Conservation (phyloP, 2,113 vertebrate genomes). For the Probosciger aterrimus region DNA sequence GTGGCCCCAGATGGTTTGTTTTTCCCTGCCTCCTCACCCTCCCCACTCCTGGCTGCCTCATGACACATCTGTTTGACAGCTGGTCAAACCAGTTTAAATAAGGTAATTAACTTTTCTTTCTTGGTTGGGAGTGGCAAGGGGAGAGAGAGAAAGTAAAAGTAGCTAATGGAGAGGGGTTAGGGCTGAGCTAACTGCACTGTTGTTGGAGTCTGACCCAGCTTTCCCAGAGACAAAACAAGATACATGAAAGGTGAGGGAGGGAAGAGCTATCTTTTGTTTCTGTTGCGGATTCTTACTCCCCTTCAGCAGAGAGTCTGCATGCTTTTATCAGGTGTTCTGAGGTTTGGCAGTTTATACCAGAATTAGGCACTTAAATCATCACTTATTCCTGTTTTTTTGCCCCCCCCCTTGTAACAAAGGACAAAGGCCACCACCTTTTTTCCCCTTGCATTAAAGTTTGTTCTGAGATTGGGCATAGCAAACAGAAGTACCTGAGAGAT, state of each 20-base stretch:
- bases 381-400: fast-evolving
- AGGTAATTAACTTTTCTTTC: neutral
- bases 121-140: neutral
- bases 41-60: neutral
- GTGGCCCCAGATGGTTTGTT: neutral
- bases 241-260: neutral
- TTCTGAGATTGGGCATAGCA: neutral
- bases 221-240: neutral
- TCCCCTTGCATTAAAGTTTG: neutral
- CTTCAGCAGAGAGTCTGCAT: neutral
- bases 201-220: neutral
- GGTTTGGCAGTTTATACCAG: neutral
- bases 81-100: neutral
- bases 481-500: neutral
- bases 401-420: neutral
- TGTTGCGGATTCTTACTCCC: neutral
- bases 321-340: neutral
- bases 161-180: neutral
- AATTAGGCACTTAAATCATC: neutral
- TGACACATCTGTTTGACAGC: neutral
- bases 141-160: neutral
- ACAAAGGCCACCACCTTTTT: neutral
- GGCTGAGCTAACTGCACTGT: neutral
- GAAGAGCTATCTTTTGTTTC: neutral
- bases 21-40: neutral